Evolutionary conservation across 2,113 vertebrate genomes (phyloP), one percentile per base, ranked within the genome.

Genomic region (Otis tarda): DNA sequence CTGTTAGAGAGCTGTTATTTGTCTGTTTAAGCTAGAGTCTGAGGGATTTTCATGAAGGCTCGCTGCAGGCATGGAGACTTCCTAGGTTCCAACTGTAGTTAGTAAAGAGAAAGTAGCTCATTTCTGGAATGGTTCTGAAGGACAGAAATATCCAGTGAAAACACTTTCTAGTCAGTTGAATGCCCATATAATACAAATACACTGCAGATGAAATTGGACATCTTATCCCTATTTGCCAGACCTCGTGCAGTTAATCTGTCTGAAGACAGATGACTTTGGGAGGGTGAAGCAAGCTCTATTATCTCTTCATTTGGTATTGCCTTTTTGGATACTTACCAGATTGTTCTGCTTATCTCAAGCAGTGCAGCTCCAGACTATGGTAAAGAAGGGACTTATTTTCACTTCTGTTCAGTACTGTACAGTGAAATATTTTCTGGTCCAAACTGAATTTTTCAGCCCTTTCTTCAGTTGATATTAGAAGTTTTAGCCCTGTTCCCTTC

Each of bases 311-410:
- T 95, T 89, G 53, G 87, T 92, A 15, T 83, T 96, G 94, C 59
- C 39, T 69, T 88, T 88, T 77, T 94, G 93, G 90, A 85, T 68
- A 11, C 33, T 45, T 83, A 73, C 65, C 83, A 90, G 49, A 74
- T 93, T 89, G 69, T 93, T 94, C 49, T 89, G 31, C 65, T 96
- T 97, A 97, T 96, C 95, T 93, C 35, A 65, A 71, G 69, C 17
- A 77, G 45, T 83, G 45, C 95, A 95, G 93, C 77, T 91, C 41
- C 61, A 57, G 33, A 79, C 70, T 87, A 12, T 87, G 41, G 50
- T 76, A 22, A 39, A 53, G 74, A 80, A 91, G 47, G 20, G 61
- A 2, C n/a, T 95, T 95, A 92, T 92, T 83, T 83, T 89, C 5
- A 27, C 24, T 91, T 87, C 52, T 83, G 25, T 75, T 94, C 45